Evolutionary conservation across 2,888 invertebrate genomes (phyloP).

Genomic region (Hirtodrosophila confusa): DNA sequence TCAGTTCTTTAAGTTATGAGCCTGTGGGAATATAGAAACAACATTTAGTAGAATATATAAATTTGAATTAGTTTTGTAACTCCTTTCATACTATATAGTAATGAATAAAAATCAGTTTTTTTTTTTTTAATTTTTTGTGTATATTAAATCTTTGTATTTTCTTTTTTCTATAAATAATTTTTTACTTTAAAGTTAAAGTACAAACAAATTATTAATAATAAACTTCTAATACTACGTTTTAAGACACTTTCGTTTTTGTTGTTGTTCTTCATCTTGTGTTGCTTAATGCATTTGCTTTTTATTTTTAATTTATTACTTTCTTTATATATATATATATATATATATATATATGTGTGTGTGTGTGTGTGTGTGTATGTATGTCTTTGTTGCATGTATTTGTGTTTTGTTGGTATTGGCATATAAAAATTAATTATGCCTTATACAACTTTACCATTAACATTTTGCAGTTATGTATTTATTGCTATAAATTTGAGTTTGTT

Average conservation of each 20-base stretch:
- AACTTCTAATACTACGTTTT: conserved; percentile 83
- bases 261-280: conserved; percentile 72
- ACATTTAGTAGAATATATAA: too few relatives aligned
- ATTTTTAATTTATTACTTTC: conserved; percentile 24
- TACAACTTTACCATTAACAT: conserved; percentile 58
- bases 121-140: conserved; percentile 68
- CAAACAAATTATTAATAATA: conserved; percentile 80
- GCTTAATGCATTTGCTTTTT: conserved; percentile 65
- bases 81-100: too few relatives aligned
- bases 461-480: conserved; percentile 40
- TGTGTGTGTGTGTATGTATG: conserved; percentile 38
- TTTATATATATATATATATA: conserved; percentile 39
- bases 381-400: conserved; percentile 43
- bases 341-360: conserved; percentile 28
- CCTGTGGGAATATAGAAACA: too few relatives aligned
- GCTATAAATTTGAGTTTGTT: conserved; percentile 47
- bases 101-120: neutral
- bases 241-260: conserved; percentile 82
- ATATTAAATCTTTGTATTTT: conserved; percentile 79
- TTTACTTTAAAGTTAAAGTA: conserved; percentile 82
- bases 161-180: conserved; percentile 77
- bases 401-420: conserved; percentile 50
- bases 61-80: too few relatives aligned
- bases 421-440: conserved; percentile 60
- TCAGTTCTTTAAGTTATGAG: too few relatives aligned